A percentile compares a stretch with the other conserved stretches of the same genome.
phyloP scores from a whole-genome alignment of 1,140 invertebrate species.

The Zaprionus africanus region DNA sequence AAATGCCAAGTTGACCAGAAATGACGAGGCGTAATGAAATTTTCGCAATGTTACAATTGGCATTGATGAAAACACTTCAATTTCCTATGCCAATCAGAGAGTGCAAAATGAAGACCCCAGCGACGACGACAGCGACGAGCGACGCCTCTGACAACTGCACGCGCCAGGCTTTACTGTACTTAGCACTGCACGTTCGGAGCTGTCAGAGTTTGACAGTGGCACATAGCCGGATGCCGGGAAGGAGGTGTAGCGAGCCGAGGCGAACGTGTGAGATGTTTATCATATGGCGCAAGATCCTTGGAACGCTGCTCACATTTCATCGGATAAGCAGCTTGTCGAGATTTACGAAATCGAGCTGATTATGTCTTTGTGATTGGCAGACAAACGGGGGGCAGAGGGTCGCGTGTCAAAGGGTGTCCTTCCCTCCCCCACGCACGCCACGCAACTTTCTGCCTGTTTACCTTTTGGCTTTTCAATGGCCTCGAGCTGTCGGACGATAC shows the following conservation, averaged over 20 bases:
- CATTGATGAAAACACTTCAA: conserved; percentile 81
- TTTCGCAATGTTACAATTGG: conserved; percentile 54
- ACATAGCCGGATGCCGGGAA: conserved; percentile 31
- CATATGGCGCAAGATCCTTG: conserved; percentile 54
- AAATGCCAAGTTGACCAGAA: conserved; percentile 56
- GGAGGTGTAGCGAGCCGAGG: conserved; percentile 25
- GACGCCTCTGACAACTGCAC: conserved; percentile 59
- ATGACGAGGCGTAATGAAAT: conserved; percentile 47
- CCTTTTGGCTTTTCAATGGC: conserved; percentile 67
- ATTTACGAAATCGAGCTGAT: conserved; percentile 83
- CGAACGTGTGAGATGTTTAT: conserved; percentile 78
- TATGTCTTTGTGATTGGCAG: conserved; percentile 62
- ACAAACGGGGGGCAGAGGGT: not conserved
- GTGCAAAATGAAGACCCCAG: conserved; percentile 36
- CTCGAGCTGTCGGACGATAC: conserved; percentile 11
- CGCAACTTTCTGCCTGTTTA: conserved; percentile 58
- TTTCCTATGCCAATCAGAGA: conserved; percentile 75
- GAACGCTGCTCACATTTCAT: conserved; percentile 79
- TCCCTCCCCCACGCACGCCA: conserved; percentile 2
- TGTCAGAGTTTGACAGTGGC: conserved; percentile 71
- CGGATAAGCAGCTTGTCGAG: conserved; percentile 82
- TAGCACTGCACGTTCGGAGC: conserved; percentile 51
- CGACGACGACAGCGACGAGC: not conserved
- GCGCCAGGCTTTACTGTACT: conserved; percentile 73
- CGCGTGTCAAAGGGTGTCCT: conserved; percentile 70